Conservation (phyloP, 2,113 vertebrate species). For the Saimiri boliviensis region DNA sequence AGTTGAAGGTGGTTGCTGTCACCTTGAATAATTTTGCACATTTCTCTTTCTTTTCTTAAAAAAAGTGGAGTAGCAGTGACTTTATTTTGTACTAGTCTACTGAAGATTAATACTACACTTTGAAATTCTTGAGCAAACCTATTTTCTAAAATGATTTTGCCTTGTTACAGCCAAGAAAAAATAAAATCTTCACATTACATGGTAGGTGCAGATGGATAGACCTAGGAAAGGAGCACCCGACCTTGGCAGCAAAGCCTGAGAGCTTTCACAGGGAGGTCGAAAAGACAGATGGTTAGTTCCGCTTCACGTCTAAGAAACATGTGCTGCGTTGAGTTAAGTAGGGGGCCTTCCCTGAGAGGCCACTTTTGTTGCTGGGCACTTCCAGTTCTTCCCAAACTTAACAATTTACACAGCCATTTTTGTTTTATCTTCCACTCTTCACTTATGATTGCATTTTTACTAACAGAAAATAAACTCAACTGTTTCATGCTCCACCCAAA, state of each 20-base stretch:
- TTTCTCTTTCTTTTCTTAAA: constrained; percentile 38
- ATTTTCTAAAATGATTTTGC: constrained; percentile 57
- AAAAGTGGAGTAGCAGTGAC: constrained; percentile 13
- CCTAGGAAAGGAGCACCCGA: neutral
- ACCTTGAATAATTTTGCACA: constrained; percentile 66
- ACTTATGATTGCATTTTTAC: constrained; percentile 5
- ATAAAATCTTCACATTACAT: neutral
- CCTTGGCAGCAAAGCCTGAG: neutral
- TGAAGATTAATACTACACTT: constrained; percentile 58
- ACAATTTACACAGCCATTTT: neutral
- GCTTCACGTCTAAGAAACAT: neutral
- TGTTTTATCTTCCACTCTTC: neutral
- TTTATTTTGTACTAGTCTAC: constrained; percentile 52
- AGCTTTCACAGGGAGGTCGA: neutral
- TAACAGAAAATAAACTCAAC: neutral
- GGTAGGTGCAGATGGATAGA: neutral
- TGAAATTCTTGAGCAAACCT: constrained; percentile 42
- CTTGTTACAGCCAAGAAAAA: constrained; percentile 34
- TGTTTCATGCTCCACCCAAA: neutral
- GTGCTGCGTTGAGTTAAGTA: neutral
- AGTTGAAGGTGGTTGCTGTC: constrained; percentile 65
- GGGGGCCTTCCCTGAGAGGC: neutral
- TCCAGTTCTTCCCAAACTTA: neutral
- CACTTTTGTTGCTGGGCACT: neutral
- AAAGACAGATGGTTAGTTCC: neutral